Base-by-base conservation (phyloP, 1,140 invertebrate genomes). In the Colletes gigas region DNA sequence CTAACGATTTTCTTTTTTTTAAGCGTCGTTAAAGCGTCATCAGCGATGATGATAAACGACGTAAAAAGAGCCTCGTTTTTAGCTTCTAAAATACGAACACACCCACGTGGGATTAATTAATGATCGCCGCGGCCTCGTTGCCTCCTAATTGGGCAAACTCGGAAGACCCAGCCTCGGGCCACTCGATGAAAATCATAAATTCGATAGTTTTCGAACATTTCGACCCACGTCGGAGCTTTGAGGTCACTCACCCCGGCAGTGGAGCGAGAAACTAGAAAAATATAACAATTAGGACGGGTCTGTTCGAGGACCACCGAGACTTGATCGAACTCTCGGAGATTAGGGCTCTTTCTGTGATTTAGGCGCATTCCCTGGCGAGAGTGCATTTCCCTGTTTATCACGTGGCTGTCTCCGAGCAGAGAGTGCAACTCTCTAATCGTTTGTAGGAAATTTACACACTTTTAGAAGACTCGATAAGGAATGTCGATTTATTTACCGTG, bases 101-200 rank as follows among this genome's bases (percentile, higher is more conserved):
- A 65, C 52, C 21, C 74, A 78, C 67, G 59, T 65, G 74, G 39
- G 19, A 78, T 82, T 82, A 78, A 78, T 82, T 82, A 78, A 78
- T n/a, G 74, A 50, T 63, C 44, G 39, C 4, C 15, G 19, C 17
- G 59, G 65, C 81, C 69, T 82, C 62, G 68, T 67, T 68, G 52
- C 55, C 17, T 54, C 81, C 55, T 21, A 82, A 82, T 82, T 79
- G 68, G 54, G 62, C 41, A 39, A 60, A 78, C 39, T 55, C 19
- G 80, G 7, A 59, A 70, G 52, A 15, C 19, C 50, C 2, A 50
- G 41, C 14, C 21, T 17, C 21, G 60, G 8, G n/a, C 4, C 9
- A n/a, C 19, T 21, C 47, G 10, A n/a, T 17, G 63, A 41, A 44
- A 69, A 44, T 81, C 12, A 62, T 68, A n/a, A 54, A 74, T 68